Base-by-base conservation (phyloP, 2,888 invertebrate genomes). In the Acrobasis suavella region DNA sequence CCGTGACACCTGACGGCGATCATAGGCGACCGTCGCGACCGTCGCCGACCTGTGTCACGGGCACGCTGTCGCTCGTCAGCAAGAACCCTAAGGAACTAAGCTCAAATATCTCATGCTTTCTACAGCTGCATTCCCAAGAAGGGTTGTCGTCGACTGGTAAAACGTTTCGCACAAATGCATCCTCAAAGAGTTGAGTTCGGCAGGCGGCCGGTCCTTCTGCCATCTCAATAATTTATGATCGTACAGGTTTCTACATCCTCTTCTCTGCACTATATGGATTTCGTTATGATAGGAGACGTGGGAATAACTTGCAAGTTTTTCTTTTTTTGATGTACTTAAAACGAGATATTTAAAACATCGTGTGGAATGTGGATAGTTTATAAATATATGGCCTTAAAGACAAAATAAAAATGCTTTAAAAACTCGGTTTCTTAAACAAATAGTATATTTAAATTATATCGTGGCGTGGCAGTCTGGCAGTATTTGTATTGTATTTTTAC, bases 251-350 rank as follows among this genome's bases (percentile, higher is more conserved):
- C 46, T 56, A 51, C 51, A 17, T 1, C 51, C 55, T 56, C 38
- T 15, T 39, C 42, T 39, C 17, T 37, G 16, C 9, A 16, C n/a
- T 42, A 56, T 14, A 56, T 56, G 56, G 56, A 56, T 56, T 17
- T 17, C 12, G 8, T 39, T 42, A 42, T 56, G 42, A 56, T 56
- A 56, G 42, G 56, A n/a, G 55, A 42, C 39, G 17, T 42, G 42
- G 22, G 17, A 17, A 56, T 42, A 42, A 56, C 22, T 17, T 22
- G 42, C 14, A 42, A 32, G 42, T 42, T 56, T 56, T 56, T 46
- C 17, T 56, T 22, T 46, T 56, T 56, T 55, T 3, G 55, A 39
- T 54, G 55, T 39, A n/a, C n/a, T n/a, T n/a, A 12, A 38, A 32
- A 15, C 16, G 38, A 55, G 55, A 22, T 22, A 56, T 56, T 42